These are phyloP conservation scores for Arothron firmamentum DNA, from an alignment of 2,113 vertebrate genomes.

Conservation along the genomic window DNA sequence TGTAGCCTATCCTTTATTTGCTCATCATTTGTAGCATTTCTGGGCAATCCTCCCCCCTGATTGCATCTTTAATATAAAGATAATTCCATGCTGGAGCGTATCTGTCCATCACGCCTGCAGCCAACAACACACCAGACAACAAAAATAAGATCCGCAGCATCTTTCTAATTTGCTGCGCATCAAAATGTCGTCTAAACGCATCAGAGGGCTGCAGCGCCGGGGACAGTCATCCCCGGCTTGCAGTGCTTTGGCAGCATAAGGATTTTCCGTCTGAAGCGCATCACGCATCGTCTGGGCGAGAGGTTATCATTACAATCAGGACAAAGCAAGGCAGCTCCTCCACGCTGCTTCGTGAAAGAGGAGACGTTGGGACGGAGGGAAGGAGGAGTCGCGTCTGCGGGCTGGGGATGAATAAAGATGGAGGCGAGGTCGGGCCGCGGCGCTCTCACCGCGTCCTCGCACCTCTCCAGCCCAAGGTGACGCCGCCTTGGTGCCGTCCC, in stretches of 20 bases:
- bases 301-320: slow-evolving; percentile 35
- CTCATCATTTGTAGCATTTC: too few species aligned
- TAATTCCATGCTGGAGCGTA: too few species aligned
- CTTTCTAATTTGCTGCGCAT: too few species aligned
- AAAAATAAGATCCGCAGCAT: too few species aligned
- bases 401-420: slow-evolving; percentile 68
- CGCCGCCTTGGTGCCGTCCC: slow-evolving; percentile 22
- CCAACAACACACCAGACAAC: too few species aligned
- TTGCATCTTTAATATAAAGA: too few species aligned
- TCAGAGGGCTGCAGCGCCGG: too few species aligned
- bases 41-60: too few species aligned
- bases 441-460: slow-evolving; percentile 29
- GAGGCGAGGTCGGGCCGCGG: slow-evolving; percentile 45
- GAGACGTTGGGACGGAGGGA: slow-evolving; percentile 11
- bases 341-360: slow-evolving; percentile 45
- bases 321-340: slow-evolving; percentile 10
- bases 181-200: too few species aligned
- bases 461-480: slow-evolving; percentile 61
- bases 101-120: too few species aligned
- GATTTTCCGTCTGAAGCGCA: slow-evolving; percentile 9
- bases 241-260: slow-evolving; percentile 1
- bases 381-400: slow-evolving; percentile 49
- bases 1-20: too few species aligned
- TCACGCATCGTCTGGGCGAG: slow-evolving; percentile 5
- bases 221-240: neutral